These are phyloP conservation scores for Colletes latitarsis DNA, from an alignment of 1,140 invertebrate species.

Conservation along the genomic window DNA sequence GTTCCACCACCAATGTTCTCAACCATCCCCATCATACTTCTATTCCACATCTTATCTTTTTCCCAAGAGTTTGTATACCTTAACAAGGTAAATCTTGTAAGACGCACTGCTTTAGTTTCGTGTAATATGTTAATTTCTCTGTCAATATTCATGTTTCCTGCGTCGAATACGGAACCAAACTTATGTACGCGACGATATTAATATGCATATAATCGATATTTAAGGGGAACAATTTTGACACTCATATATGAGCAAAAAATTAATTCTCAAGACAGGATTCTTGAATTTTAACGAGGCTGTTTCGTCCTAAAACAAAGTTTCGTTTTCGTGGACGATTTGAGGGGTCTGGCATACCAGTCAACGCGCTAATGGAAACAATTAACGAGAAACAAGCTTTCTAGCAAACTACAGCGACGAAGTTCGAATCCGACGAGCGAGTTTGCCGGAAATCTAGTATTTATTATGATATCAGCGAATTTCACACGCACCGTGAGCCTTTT, in stretches of 20 bases:
- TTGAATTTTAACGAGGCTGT: no score
- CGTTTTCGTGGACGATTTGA: no score
- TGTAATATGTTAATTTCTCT: constrained; percentile 6
- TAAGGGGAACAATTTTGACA: no score
- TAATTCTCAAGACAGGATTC: no score
- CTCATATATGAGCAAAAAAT: no score
- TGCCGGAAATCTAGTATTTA: neutral
- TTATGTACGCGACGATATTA: no score
- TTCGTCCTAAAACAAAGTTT: no score
- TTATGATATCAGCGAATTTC: neutral
- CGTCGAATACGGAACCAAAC: no score
- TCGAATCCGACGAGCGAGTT: neutral
- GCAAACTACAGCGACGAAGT: neutral
- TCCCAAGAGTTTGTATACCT: neutral
- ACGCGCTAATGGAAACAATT: no score
- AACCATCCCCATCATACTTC: neutral
- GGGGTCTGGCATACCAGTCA: no score
- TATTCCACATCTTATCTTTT: neutral
- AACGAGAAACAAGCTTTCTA: no score
- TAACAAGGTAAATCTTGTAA: neutral
- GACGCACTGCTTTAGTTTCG: neutral
- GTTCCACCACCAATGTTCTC: neutral
- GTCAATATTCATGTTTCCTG: neutral
- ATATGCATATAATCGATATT: no score
- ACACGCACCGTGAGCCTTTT: neutral